phyloP scores from a whole-genome alignment of 1,140 invertebrate genomes.

The Lithobius niger region DNA sequence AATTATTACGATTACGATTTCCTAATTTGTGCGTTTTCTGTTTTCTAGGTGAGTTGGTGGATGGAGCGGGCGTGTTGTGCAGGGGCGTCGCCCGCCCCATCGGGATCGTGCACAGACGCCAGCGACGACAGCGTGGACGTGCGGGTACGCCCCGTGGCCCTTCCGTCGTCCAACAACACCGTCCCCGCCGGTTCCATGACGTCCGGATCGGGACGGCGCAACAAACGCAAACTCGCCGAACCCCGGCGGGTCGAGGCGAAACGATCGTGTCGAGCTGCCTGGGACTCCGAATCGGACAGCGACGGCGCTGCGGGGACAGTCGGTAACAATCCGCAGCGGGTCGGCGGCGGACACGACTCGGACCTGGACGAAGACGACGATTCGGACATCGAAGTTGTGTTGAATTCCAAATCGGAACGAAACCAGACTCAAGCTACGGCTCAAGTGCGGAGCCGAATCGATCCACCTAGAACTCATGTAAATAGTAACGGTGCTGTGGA shows the following conservation, averaged over 20 bases:
- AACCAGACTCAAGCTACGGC: not conserved
- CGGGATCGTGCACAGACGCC: constrained; percentile 39
- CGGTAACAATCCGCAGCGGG: not conserved
- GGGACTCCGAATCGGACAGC: not conserved
- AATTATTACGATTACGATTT: too few relatives aligned
- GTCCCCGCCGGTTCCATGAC: too few relatives aligned
- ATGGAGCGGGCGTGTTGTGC: too few relatives aligned
- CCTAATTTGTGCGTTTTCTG: too few relatives aligned
- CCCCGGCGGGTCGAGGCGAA: constrained; percentile 41
- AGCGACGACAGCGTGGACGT: constrained; percentile 62
- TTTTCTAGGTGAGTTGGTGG: too few relatives aligned
- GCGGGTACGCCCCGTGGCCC: constrained; percentile 44
- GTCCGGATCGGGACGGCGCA: constrained; percentile 28
- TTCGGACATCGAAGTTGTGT: not conserved
- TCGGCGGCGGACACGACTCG: not conserved
- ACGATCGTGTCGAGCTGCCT: constrained; percentile 13
- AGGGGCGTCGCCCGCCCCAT: constrained; percentile 11
- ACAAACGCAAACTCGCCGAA: constrained; percentile 56
- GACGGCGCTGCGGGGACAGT: not conserved
- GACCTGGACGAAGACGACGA: not conserved
- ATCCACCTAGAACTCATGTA: too few relatives aligned
- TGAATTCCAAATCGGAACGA: not conserved
- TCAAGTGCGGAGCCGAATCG: not conserved
- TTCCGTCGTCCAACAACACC: constrained; percentile 8
- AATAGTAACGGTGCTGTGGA: not conserved